These are phyloP conservation scores for Coelopa pilipes DNA, from an alignment of 2,888 invertebrate species.

Conservation along the genomic window DNA sequence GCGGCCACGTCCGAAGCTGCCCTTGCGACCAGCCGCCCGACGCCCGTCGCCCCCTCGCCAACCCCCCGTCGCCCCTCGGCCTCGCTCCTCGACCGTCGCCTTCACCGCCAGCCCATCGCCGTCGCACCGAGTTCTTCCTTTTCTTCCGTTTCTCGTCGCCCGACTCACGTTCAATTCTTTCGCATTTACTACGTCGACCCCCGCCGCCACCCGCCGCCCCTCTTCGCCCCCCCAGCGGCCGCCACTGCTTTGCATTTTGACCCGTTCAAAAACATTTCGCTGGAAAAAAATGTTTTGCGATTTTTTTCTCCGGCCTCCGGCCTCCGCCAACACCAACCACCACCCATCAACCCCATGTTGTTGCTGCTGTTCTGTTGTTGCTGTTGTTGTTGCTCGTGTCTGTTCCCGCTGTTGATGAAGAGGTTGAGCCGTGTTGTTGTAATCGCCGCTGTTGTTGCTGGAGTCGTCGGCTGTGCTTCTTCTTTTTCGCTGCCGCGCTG, in stretches of 20 bases:
- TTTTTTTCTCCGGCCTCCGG: slow-evolving; percentile 9
- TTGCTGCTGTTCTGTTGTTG: not conserved
- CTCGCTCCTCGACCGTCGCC: not conserved
- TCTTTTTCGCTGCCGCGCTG: slow-evolving; percentile 9
- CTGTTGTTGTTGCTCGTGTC: slow-evolving; percentile 10
- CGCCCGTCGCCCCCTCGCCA: slow-evolving; percentile 9
- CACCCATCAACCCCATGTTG: no score
- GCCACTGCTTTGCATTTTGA: slow-evolving; percentile 33
- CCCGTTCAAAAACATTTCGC: slow-evolving; percentile 36
- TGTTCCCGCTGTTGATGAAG: no score
- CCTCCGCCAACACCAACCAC: not conserved
- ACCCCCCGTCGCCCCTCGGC: no score
- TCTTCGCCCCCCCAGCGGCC: no score
- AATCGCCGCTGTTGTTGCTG: slow-evolving; percentile 20
- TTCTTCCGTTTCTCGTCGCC: not conserved
- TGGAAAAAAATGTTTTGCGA: slow-evolving; percentile 35
- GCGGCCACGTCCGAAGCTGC: not conserved
- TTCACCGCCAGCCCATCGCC: not conserved
- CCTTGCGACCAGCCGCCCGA: not conserved
- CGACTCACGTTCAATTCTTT: slow-evolving; percentile 16
- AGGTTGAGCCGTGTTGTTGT: slow-evolving; percentile 12
- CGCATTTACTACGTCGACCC: not conserved
- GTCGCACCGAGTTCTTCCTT: not conserved
- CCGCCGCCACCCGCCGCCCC: no score
- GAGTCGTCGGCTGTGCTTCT: not conserved